phyloP scores from a whole-genome alignment of 2,888 invertebrate genomes.

The Agapostemon virescens region DNA sequence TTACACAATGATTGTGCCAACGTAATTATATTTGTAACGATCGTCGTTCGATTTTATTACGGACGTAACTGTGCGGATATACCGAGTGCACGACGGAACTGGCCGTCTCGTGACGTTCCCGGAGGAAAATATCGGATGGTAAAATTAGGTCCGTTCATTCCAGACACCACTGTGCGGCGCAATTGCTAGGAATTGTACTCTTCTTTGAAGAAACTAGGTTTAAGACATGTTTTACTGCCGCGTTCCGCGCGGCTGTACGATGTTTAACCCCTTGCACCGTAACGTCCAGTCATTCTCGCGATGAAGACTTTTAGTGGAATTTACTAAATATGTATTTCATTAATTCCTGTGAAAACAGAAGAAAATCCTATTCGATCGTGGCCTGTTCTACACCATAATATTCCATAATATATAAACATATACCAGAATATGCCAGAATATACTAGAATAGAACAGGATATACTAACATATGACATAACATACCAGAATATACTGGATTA shows the following conservation, averaged over 20 bases:
- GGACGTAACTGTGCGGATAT: not conserved
- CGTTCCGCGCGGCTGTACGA: not conserved
- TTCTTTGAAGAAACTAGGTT: not conserved
- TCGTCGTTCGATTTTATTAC: slow-evolving; percentile 14
- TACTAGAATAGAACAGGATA: no score
- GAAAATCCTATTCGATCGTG: no score
- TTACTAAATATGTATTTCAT: no score
- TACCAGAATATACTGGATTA: no score
- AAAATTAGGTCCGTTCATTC: not conserved
- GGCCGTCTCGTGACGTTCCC: not conserved
- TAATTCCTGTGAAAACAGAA: no score
- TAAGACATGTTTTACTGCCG: not conserved
- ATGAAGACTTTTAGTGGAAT: no score
- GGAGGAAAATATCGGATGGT: not conserved
- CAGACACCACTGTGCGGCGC: not conserved
- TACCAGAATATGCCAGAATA: no score
- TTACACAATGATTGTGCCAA: slow-evolving; percentile 11
- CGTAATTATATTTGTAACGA: slow-evolving; percentile 16
- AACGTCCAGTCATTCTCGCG: no score
- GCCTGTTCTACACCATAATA: no score
- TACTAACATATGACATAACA: no score
- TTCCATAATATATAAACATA: no score
- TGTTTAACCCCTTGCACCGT: no score
- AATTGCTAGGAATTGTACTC: not conserved
- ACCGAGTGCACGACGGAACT: slow-evolving; percentile 3